Evolutionary conservation across 2,888 invertebrate genomes (phyloP).

Genomic region (Caenorhabditis zanzibari): DNA sequence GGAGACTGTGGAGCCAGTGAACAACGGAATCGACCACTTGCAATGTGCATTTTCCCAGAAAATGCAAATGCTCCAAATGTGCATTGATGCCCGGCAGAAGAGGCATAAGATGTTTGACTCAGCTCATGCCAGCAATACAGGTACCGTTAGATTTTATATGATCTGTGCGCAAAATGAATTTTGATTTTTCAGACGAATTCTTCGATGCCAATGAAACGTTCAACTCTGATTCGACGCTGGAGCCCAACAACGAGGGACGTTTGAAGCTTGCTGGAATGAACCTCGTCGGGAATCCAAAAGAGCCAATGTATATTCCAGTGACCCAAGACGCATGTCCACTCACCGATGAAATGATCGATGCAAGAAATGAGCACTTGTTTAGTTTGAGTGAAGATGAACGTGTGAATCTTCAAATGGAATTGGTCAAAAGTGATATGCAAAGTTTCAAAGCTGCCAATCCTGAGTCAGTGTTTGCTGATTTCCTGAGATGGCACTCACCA

Average conservation of each 20-base stretch:
- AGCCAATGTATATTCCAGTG: slow-evolving; percentile 90
- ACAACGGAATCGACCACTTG: slow-evolving; percentile 69
- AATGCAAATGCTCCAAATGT: slow-evolving; percentile 89
- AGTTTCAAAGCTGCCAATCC: slow-evolving; percentile 99
- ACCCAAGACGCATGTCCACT: slow-evolving; percentile 95
- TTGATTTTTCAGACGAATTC: slow-evolving; percentile 87
- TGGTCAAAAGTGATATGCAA: slow-evolving; percentile 96
- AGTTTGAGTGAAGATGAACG: slow-evolving; percentile 92
- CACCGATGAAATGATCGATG: slow-evolving; percentile 96
- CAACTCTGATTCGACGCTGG: background rate
- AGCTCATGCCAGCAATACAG: slow-evolving; percentile 23
- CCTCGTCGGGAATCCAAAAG: slow-evolving; percentile 85
- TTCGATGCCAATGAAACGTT: slow-evolving; percentile 86
- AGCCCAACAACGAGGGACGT: slow-evolving; percentile 28
- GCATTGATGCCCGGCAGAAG: slow-evolving; percentile 85
- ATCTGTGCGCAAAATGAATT: background rate
- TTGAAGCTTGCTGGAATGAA: slow-evolving; percentile 15
- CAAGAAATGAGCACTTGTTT: slow-evolving; percentile 93
- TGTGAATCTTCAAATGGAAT: slow-evolving; percentile 96
- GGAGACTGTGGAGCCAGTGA: slow-evolving; percentile 88
- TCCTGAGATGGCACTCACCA: slow-evolving; percentile 98
- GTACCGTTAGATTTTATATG: background rate
- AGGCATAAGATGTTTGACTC: slow-evolving; percentile 68
- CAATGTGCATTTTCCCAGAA: slow-evolving; percentile 94
- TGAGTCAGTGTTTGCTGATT: slow-evolving; percentile 92